These are phyloP conservation scores for Phengaris alcon DNA, from an alignment of 2,888 invertebrate genomes.

Conservation along the genomic window DNA sequence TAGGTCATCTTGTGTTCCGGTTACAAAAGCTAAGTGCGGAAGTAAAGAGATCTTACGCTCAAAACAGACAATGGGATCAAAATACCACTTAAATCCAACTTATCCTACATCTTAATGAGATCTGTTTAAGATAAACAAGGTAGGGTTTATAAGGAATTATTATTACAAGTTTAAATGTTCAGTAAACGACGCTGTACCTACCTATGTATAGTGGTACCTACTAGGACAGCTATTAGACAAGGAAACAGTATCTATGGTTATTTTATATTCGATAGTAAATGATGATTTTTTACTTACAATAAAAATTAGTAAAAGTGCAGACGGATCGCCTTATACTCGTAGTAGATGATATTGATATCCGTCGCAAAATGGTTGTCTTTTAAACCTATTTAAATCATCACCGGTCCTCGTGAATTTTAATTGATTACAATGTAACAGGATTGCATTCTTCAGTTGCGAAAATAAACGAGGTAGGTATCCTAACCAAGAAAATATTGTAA, in stretches of 20 bases:
- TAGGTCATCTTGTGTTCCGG: not conserved
- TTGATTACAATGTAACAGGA: not conserved
- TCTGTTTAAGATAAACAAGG: not conserved
- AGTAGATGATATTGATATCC: too few relatives aligned
- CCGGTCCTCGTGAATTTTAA: too few relatives aligned
- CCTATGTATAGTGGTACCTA: too few relatives aligned
- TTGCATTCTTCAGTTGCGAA: not conserved
- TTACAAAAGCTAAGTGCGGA: constrained; percentile 3
- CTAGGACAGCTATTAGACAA: too few relatives aligned
- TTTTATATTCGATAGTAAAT: too few relatives aligned
- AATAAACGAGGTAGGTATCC: too few relatives aligned
- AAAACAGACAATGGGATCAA: not conserved
- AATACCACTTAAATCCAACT: not conserved
- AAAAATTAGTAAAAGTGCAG: too few relatives aligned
- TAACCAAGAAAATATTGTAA: not conserved
- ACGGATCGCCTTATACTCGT: too few relatives aligned
- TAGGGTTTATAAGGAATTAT: not conserved
- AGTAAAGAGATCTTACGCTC: not conserved
- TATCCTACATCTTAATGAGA: not conserved
- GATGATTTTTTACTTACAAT: too few relatives aligned
- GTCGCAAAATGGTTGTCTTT: too few relatives aligned
- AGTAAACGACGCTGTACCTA: not conserved
- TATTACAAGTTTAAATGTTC: not conserved
- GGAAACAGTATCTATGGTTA: too few relatives aligned
- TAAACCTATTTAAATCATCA: too few relatives aligned